phyloP scores from a whole-genome alignment of 64 coral and sea anemone genomes.

The Hydrozoanthus tunicans region DNA sequence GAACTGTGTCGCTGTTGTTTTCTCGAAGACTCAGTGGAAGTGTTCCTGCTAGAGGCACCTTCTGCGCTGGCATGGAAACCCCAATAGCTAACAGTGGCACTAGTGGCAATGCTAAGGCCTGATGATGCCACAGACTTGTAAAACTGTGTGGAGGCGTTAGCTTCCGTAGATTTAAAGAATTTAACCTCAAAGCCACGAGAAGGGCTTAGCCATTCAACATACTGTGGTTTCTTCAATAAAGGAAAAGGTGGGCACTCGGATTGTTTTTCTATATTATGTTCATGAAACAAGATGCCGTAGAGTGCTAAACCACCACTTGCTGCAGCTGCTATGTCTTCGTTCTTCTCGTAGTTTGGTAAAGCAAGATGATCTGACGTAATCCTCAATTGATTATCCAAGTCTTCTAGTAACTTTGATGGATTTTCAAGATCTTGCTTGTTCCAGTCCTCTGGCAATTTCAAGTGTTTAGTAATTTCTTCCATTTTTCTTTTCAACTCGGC shows the following conservation, averaged over 20 bases:
- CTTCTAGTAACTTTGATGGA: not conserved
- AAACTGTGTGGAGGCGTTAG: not conserved
- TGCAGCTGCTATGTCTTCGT: slow-evolving; percentile 9
- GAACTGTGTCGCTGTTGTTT: not conserved
- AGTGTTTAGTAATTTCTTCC: not conserved
- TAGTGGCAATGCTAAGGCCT: slow-evolving; percentile 6
- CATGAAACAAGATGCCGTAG: not conserved
- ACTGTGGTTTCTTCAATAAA: slow-evolving; percentile 9
- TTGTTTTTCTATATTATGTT: not conserved
- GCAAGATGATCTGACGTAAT: not conserved
- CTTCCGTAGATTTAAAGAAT: not conserved
- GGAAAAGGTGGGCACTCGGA: not conserved
- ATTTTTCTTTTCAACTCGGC: not conserved
- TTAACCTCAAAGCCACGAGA: not conserved
- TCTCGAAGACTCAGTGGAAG: not conserved
- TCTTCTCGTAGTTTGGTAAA: not conserved
- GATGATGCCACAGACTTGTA: slow-evolving; percentile 1
- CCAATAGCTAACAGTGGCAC: not conserved
- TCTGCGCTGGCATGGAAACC: not conserved
- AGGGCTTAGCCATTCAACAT: slow-evolving; percentile 12
- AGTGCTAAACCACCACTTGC: slow-evolving; percentile 6
- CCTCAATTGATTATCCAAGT: not conserved
- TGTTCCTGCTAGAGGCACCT: not conserved
- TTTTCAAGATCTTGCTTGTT: not conserved
- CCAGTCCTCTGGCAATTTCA: not conserved